phyloP scores from a whole-genome alignment of 2,797 vertebrate genomes.

The Helicolenus hilgendorfi region DNA sequence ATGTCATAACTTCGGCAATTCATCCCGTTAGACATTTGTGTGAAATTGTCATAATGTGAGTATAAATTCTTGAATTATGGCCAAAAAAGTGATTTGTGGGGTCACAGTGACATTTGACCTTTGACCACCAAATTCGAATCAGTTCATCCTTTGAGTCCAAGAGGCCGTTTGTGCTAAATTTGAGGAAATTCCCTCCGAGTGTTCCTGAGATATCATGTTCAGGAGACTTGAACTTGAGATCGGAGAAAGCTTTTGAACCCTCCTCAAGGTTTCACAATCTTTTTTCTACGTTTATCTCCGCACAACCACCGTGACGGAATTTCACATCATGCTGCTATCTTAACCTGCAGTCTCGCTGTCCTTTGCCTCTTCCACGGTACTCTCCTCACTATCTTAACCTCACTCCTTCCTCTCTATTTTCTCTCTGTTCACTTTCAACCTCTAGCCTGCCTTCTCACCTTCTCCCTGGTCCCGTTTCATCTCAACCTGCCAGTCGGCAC shows the following conservation, averaged over 20 bases:
- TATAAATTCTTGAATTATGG: no score
- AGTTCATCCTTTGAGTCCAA: background rate
- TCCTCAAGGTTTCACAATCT: background rate
- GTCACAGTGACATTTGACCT: no score
- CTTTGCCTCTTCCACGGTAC: background rate
- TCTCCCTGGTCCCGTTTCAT: background rate
- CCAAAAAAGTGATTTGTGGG: no score
- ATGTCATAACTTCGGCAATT: no score
- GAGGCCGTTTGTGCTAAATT: background rate
- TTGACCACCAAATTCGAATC: no score
- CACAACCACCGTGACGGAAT: background rate
- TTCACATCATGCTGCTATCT: constrained; percentile 11
- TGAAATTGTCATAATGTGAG: no score
- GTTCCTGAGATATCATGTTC: background rate
- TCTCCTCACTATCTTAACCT: background rate
- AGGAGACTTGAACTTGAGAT: no score
- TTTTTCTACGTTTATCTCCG: constrained; percentile 1
- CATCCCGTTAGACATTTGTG: no score
- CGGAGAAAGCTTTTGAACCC: background rate
- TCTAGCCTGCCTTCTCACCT: background rate
- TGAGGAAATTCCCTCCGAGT: background rate
- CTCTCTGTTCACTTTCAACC: background rate
- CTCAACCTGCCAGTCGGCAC: background rate
- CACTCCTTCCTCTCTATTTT: constrained; percentile 2
- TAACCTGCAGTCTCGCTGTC: constrained; percentile 10